phyloP scores from a whole-genome alignment of 2,888 invertebrate species.

The Phortica okadai region DNA sequence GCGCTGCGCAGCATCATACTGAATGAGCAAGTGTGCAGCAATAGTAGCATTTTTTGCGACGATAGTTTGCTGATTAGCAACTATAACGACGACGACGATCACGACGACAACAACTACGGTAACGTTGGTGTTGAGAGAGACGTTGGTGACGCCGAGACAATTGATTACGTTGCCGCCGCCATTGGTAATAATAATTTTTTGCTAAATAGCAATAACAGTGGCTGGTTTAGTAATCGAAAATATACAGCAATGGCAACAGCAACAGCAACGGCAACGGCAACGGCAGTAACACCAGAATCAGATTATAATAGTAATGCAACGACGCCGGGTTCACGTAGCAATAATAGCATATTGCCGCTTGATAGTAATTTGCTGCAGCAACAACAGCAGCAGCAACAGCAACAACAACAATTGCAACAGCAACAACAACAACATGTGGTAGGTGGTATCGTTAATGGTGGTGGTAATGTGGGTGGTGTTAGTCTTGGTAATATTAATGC shows the following conservation, averaged over 20 bases:
- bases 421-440: conserved; percentile 59
- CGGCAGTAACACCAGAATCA: conserved; percentile 71
- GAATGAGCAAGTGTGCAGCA: conserved; percentile 74
- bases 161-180: conserved; percentile 45
- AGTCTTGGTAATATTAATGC: conserved; percentile 41
- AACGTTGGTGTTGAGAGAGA: no score
- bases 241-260: conserved; percentile 57
- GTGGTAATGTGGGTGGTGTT: conserved; percentile 59
- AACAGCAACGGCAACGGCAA: conserved; percentile 61
- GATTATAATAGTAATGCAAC: conserved; percentile 77
- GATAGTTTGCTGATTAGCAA: conserved; percentile 52
- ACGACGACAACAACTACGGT: conserved; percentile 34
- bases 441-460: conserved; percentile 68
- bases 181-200: conserved; percentile 54
- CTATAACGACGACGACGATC: conserved; percentile 29
- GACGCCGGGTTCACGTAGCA: conserved; percentile 69
- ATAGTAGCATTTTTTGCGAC: conserved; percentile 66
- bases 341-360: conserved; percentile 48
- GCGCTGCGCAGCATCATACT: conserved; percentile 75
- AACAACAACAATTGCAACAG: conserved; percentile 39
- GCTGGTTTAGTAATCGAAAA: conserved; percentile 13
- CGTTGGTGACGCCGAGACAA: no score
- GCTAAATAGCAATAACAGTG: conserved; percentile 33
- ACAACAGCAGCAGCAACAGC: conserved; percentile 37
- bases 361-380: conserved; percentile 39